Evolutionary conservation across 1,140 invertebrate genomes (phyloP).

Genomic region (Drosophila novamexicana): DNA sequence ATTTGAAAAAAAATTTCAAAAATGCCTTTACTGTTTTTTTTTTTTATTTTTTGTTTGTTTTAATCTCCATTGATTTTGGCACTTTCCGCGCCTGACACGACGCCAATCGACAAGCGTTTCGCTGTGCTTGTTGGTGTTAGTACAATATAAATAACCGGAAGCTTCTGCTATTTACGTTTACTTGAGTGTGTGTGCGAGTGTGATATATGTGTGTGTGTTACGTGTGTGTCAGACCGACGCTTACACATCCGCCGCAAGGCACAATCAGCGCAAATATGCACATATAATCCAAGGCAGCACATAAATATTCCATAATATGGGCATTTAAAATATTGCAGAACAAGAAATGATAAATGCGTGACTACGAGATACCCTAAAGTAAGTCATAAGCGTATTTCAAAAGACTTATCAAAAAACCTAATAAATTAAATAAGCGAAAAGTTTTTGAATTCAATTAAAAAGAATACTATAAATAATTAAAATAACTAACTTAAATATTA

Average conservation of each 20-base stretch:
- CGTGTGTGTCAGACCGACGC: conserved; percentile 7
- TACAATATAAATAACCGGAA: conserved; percentile 52
- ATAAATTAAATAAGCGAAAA: too few species aligned
- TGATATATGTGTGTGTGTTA: background rate
- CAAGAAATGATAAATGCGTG: background rate
- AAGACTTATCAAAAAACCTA: too few species aligned
- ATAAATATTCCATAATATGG: conserved; percentile 57
- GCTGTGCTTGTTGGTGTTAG: conserved; percentile 28
- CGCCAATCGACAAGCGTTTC: background rate
- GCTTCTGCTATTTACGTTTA: conserved; percentile 26
- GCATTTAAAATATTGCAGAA: conserved; percentile 22
- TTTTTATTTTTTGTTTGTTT: conserved; percentile 1
- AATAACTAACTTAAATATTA: too few species aligned
- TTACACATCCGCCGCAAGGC: conserved; percentile 45
- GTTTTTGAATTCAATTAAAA: too few species aligned
- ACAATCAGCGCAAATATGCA: conserved; percentile 58
- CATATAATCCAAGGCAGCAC: conserved; percentile 49
- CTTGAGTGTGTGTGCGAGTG: conserved; percentile 3
- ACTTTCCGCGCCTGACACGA: conserved; percentile 1
- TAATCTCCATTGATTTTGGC: conserved; percentile 24
- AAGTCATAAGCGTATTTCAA: background rate
- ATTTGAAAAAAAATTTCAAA: background rate
- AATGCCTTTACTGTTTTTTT: background rate
- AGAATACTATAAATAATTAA: too few species aligned
- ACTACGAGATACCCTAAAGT: background rate